phyloP scores from a whole-genome alignment of 2,888 invertebrate genomes.

The Melinaea marsaeus region DNA sequence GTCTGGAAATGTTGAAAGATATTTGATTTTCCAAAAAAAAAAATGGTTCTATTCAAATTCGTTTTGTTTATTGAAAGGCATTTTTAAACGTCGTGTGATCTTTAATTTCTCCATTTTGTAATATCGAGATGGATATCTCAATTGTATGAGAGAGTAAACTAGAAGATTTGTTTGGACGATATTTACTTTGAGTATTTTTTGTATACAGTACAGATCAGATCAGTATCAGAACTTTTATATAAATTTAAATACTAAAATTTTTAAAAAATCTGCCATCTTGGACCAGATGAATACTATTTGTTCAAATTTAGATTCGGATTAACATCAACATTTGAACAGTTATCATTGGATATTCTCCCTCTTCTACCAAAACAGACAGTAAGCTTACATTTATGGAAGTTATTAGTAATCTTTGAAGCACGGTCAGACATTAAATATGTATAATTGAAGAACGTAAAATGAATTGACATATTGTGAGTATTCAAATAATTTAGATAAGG shows the following conservation, averaged over 20 bases:
- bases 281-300: not conserved
- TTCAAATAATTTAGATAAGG: too few relatives aligned
- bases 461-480: too few relatives aligned
- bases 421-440: too few relatives aligned
- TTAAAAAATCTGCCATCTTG: too few relatives aligned
- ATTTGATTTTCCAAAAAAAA: constrained; percentile 19
- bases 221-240: too few relatives aligned
- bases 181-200: not conserved
- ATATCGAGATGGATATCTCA: constrained; percentile 7
- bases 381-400: too few relatives aligned
- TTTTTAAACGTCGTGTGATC: constrained; percentile 12
- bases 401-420: too few relatives aligned
- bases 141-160: not conserved
- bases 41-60: constrained; percentile 9
- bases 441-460: too few relatives aligned
- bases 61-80: constrained; percentile 9
- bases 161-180: not conserved
- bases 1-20: constrained; percentile 15
- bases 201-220: not conserved
- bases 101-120: constrained; percentile 5
- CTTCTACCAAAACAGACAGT: too few relatives aligned
- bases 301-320: not conserved
- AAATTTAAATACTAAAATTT: too few relatives aligned
- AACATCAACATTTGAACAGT: too few relatives aligned
- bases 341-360: too few relatives aligned